Percentiles rank a stretch among this genome's conserved stretches.
Evolutionary conservation across 1,140 invertebrate species (phyloP).

Genomic region (Sminthurinus signatus): DNA sequence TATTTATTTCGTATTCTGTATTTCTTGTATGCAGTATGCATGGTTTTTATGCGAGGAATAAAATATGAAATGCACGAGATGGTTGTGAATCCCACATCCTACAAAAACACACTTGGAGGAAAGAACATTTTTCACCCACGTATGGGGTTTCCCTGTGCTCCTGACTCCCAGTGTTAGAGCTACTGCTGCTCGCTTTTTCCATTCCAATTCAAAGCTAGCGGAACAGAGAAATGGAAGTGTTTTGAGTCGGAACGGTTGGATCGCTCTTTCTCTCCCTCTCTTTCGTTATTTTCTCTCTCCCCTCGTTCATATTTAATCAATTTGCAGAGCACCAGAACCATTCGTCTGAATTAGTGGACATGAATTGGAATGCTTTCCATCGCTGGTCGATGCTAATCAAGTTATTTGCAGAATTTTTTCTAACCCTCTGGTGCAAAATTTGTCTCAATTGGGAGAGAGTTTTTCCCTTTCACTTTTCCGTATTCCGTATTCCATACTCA

Average conservation of each 20-base stretch:
- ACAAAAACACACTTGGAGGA: no score
- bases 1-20: no score
- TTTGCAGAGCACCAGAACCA: conserved; percentile 39
- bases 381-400: conserved; percentile 35
- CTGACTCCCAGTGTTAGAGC: no score
- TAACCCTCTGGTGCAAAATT: conserved; percentile 42
- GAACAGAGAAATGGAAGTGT: neutral
- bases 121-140: no score
- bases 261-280: neutral
- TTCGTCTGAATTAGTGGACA: conserved; percentile 43
- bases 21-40: no score
- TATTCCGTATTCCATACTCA: no score
- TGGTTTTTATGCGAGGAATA: neutral
- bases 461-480: neutral
- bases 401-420: conserved; percentile 39
- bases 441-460: conserved; percentile 40
- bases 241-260: neutral
- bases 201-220: neutral
- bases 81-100: neutral
- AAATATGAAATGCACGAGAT: neutral
- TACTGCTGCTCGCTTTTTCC: no score
- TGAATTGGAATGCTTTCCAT: conserved; percentile 16
- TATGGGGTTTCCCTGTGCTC: conserved; percentile 2
- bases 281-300: conserved; percentile 6
- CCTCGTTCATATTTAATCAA: conserved; percentile 38